Evolutionary conservation across 2,888 invertebrate genomes (phyloP).

Genomic region (Brachyopa scutellaris): DNA sequence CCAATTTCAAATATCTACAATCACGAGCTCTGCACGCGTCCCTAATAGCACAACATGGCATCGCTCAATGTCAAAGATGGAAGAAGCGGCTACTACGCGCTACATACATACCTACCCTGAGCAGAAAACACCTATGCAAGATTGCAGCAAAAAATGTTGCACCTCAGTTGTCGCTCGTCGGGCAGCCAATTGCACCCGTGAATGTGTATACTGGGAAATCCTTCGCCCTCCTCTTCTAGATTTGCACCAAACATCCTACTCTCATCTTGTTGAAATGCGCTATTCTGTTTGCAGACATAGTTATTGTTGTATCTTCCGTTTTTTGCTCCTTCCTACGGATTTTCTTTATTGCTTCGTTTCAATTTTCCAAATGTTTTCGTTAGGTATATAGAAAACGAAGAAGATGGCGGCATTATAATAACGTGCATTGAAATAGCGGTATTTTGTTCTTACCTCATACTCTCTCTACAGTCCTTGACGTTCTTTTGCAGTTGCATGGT

Average conservation of each 20-base stretch:
- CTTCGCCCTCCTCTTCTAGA: too few species aligned
- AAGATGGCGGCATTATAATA: slow-evolving; percentile 60
- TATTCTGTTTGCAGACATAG: slow-evolving; percentile 54
- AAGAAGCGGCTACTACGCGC: neutral
- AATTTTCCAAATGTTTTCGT: slow-evolving; percentile 72
- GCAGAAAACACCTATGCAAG: neutral
- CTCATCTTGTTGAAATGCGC: slow-evolving; percentile 59
- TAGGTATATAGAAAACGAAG: slow-evolving; percentile 59
- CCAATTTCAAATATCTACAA: too few species aligned
- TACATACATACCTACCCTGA: slow-evolving; percentile 4
- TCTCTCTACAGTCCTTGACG: neutral
- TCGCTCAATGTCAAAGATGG: slow-evolving; percentile 17
- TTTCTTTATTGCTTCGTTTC: slow-evolving; percentile 71
- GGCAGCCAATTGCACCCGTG: slow-evolving; percentile 55
- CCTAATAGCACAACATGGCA: slow-evolving; percentile 3
- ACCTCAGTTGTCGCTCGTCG: slow-evolving; percentile 33
- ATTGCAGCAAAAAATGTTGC: slow-evolving; percentile 28
- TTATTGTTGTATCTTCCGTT: slow-evolving; percentile 62
- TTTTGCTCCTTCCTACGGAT: slow-evolving; percentile 14
- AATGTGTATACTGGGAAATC: slow-evolving; percentile 3
- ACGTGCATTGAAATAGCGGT: slow-evolving; percentile 61
- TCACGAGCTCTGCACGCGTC: too few species aligned
- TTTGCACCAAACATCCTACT: slow-evolving; percentile 40
- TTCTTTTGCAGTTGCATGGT: slow-evolving; percentile 21
- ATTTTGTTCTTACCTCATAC: slow-evolving; percentile 58